A percentile compares a stretch with the other conserved stretches of the same genome.
Conservation (phyloP, 92 coral and sea anemone species). For the Heliopora coerulea region DNA sequence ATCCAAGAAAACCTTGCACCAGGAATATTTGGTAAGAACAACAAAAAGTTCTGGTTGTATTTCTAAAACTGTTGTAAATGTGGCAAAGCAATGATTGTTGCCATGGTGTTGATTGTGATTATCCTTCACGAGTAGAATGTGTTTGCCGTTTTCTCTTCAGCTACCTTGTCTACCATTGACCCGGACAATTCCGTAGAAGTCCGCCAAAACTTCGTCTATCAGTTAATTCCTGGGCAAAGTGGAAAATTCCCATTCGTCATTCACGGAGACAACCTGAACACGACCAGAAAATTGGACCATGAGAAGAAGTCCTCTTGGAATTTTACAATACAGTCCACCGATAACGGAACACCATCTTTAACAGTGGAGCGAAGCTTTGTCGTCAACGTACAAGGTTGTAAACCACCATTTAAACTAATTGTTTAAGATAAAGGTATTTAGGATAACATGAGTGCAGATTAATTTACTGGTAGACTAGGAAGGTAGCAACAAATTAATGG, state of each 20-base stretch:
- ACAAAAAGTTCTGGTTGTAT: not conserved
- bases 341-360: slow-evolving; percentile 72
- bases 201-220: slow-evolving; percentile 70
- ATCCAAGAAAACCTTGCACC: slow-evolving; percentile 70
- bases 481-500: no score
- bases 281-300: slow-evolving; percentile 66
- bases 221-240: slow-evolving; percentile 42
- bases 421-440: not conserved
- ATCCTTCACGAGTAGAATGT: no score
- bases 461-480: no score
- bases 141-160: slow-evolving; percentile 36
- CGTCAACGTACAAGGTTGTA: slow-evolving; percentile 54
- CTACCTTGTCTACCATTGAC: slow-evolving; percentile 71
- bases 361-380: slow-evolving; percentile 52
- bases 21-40: slow-evolving; percentile 59
- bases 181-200: slow-evolving; percentile 72
- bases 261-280: slow-evolving; percentile 62
- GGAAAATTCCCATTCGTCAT: slow-evolving; percentile 68
- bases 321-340: slow-evolving; percentile 63
- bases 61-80: no score
- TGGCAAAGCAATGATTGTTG: no score
- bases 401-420: not conserved
- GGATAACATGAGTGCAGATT: no score
- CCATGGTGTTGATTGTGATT: no score
- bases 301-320: slow-evolving; percentile 67